Evolutionary conservation across 1,140 invertebrate genomes (phyloP).

Genomic region (Orchesella cincta): DNA sequence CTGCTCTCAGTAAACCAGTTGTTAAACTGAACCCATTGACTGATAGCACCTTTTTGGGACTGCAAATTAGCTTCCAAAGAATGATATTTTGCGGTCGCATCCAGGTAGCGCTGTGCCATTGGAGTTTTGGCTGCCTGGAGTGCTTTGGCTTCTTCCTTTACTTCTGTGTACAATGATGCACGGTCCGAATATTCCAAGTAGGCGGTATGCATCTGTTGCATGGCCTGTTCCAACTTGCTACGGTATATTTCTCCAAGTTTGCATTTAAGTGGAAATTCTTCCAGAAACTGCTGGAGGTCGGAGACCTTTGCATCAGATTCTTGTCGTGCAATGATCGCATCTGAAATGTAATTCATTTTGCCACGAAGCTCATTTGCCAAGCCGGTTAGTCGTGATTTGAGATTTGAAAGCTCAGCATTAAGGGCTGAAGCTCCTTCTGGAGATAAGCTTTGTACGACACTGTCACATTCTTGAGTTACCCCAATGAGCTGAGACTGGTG

Average conservation of each 20-base stretch:
- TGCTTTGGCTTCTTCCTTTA: constrained; percentile 79
- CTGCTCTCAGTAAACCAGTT: constrained; percentile 79
- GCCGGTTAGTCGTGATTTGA: constrained; percentile 70
- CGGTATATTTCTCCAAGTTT: constrained; percentile 76
- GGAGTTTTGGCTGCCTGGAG: constrained; percentile 67
- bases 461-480: constrained; percentile 75
- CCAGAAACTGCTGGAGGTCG: constrained; percentile 82
- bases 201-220: constrained; percentile 76
- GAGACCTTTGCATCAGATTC: constrained; percentile 80
- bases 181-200: constrained; percentile 80
- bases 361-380: constrained; percentile 72
- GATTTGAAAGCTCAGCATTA: constrained; percentile 69
- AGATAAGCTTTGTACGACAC: constrained; percentile 71
- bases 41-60: constrained; percentile 71
- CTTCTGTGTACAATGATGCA: constrained; percentile 69
- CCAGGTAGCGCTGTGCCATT: constrained; percentile 73
- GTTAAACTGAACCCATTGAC: constrained; percentile 80
- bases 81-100: constrained; percentile 72
- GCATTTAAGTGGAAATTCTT: constrained; percentile 69
- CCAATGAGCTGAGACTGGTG: constrained; percentile 77
- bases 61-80: constrained; percentile 72
- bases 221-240: constrained; percentile 73
- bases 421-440: constrained; percentile 72
- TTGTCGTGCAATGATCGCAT: constrained; percentile 75
- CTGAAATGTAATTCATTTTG: constrained; percentile 75